Evolutionary conservation across 2,888 invertebrate genomes (phyloP).

Genomic region (Leptodirus hochenwartii): DNA sequence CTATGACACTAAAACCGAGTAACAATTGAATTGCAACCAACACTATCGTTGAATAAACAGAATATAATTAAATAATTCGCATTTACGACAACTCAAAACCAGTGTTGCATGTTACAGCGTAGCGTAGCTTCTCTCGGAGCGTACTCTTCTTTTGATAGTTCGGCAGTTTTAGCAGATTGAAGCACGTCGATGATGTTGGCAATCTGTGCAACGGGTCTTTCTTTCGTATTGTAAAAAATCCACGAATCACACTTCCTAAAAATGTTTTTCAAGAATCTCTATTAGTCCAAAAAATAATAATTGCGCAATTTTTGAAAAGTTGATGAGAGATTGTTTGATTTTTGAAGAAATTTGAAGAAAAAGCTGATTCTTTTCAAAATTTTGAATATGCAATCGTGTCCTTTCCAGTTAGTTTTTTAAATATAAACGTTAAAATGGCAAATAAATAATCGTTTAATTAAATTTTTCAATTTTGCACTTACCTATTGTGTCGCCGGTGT

Average conservation of each 20-base stretch:
- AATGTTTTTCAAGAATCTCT: constrained; percentile 6
- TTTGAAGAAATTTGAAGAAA: too few relatives aligned
- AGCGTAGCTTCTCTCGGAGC: constrained; percentile 85
- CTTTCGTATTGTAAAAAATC: constrained; percentile 93
- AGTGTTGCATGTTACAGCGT: constrained; percentile 94
- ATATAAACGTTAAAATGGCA: too few relatives aligned
- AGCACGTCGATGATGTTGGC: constrained; percentile 98
- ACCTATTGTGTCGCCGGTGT: constrained; percentile 75
- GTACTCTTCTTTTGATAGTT: constrained; percentile 96
- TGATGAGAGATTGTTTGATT: background rate
- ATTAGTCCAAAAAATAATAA: too few relatives aligned
- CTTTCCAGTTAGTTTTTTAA: too few relatives aligned
- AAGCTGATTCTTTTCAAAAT: too few relatives aligned
- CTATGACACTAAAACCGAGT: too few relatives aligned
- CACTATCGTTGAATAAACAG: too few relatives aligned
- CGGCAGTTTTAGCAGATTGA: constrained; percentile 93
- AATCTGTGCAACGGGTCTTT: constrained; percentile 85
- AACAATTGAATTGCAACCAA: too few relatives aligned
- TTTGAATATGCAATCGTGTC: too few relatives aligned
- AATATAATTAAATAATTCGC: constrained; percentile 1
- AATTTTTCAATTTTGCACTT: too few relatives aligned
- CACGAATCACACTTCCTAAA: constrained; percentile 85
- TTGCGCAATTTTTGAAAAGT: too few relatives aligned
- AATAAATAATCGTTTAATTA: too few relatives aligned
- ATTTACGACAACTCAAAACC: constrained; percentile 94